phyloP scores from a whole-genome alignment of 1,140 invertebrate genomes.

The Aphelenchoides fujianensis region DNA sequence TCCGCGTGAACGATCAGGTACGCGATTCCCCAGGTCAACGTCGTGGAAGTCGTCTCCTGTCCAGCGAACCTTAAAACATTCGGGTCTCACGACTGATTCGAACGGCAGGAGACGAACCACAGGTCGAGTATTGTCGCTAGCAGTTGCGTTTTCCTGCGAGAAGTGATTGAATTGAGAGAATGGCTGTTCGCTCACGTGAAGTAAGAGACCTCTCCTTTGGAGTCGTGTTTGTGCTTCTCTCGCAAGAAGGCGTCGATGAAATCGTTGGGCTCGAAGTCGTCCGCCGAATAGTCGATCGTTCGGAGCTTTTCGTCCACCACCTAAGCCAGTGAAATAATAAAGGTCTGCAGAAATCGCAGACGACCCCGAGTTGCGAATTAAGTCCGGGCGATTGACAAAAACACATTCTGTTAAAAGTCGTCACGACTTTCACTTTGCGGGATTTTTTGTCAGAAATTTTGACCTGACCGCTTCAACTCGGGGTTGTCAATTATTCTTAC shows the following conservation, averaged over 20 bases:
- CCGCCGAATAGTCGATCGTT: not conserved
- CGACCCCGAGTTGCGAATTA: too few species aligned
- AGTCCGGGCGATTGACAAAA: too few species aligned
- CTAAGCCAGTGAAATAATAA: too few species aligned
- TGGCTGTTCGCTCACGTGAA: constrained; percentile 9
- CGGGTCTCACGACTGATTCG: not conserved
- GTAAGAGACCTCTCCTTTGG: not conserved
- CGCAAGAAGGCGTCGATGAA: constrained; percentile 34
- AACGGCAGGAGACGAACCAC: constrained; percentile 20
- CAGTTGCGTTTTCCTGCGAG: constrained; percentile 19
- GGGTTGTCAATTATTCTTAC: constrained; percentile 12
- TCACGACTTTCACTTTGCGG: too few species aligned
- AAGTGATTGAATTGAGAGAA: not conserved
- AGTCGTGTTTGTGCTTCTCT: constrained; percentile 28
- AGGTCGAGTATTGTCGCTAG: constrained; percentile 28
- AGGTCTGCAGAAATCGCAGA: too few species aligned
- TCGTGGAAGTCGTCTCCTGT: constrained; percentile 71
- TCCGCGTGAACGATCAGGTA: constrained; percentile 70
- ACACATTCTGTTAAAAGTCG: too few species aligned
- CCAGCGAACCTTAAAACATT: constrained; percentile 37
- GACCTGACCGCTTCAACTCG: not conserved
- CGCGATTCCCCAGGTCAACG: constrained; percentile 72
- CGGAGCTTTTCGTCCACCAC: not conserved
- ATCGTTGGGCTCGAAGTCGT: constrained; percentile 13
- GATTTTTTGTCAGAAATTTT: not conserved